These are phyloP conservation scores for Egretta garzetta DNA, from an alignment of 2,113 vertebrate species.

Conservation along the genomic window DNA sequence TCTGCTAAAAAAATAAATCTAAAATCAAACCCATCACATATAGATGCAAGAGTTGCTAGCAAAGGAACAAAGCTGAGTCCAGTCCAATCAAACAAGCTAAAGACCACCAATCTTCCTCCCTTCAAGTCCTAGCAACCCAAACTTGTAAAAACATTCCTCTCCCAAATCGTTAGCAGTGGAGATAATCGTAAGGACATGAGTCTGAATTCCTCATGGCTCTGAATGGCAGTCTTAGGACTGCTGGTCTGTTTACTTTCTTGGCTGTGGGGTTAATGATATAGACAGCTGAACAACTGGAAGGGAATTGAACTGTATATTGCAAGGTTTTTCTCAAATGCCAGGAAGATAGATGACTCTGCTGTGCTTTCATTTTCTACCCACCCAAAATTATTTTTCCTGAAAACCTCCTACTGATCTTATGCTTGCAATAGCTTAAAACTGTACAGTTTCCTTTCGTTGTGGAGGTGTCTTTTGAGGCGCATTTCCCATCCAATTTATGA, in stretches of 20 bases:
- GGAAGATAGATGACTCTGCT: constrained; percentile 6
- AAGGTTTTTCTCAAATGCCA: constrained; percentile 32
- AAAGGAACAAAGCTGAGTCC: neutral
- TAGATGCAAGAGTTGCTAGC: neutral
- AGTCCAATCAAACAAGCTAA: neutral
- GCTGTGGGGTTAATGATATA: neutral
- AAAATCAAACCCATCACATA: neutral
- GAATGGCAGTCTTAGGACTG: neutral
- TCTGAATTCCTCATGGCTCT: neutral
- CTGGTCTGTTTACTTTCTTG: constrained; percentile 37
- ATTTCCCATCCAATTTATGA: neutral
- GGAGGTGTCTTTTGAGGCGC: neutral
- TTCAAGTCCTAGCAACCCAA: neutral
- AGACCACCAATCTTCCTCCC: neutral
- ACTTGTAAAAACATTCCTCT: neutral
- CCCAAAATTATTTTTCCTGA: constrained; percentile 28
- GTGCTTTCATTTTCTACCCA: constrained; percentile 41
- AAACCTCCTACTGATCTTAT: neutral
- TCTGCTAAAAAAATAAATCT: neutral
- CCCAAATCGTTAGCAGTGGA: neutral
- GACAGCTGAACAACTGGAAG: constrained; percentile 36
- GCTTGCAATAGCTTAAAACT: neutral
- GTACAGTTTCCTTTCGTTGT: neutral
- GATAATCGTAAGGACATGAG: constrained; percentile 40
- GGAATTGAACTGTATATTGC: constrained; percentile 31